Evolutionary conservation across 1,140 invertebrate species (phyloP).

Genomic region (Pseudomyrmex cubaensis): DNA sequence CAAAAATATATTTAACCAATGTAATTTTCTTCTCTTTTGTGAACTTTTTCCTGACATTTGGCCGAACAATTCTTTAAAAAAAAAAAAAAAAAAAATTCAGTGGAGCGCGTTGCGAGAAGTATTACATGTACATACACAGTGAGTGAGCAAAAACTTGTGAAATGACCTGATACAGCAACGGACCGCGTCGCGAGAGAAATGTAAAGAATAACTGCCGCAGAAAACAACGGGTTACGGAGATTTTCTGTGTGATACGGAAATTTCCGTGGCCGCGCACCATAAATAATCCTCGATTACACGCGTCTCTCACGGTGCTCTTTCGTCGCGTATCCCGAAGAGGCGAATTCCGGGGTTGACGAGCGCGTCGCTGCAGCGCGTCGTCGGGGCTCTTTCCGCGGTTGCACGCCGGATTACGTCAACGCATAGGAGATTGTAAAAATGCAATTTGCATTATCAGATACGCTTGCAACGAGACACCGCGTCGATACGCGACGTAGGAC

Average conservation of each 20-base stretch:
- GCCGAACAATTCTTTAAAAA: too few relatives aligned
- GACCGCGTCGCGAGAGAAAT: slow-evolving; percentile 4
- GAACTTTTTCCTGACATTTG: too few relatives aligned
- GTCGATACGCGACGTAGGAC: slow-evolving; percentile 21
- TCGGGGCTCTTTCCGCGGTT: slow-evolving; percentile 52
- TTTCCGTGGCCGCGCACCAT: slow-evolving; percentile 36
- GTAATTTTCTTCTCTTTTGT: too few relatives aligned
- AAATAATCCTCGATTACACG: slow-evolving; percentile 60
- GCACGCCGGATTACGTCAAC: slow-evolving; percentile 55
- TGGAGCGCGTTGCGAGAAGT: too few relatives aligned
- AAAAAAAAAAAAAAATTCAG: too few relatives aligned
- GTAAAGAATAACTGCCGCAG: slow-evolving; percentile 33
- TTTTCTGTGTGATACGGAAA: slow-evolving; percentile 41
- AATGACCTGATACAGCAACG: not conserved
- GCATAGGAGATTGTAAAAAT: slow-evolving; percentile 51
- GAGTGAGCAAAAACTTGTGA: too few relatives aligned
- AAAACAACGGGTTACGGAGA: slow-evolving; percentile 38
- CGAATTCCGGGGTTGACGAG: slow-evolving; percentile 57
- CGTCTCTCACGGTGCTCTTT: slow-evolving; percentile 50
- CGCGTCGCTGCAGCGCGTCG: too few relatives aligned
- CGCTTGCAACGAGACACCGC: slow-evolving; percentile 21
- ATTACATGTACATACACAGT: too few relatives aligned
- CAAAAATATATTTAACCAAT: too few relatives aligned
- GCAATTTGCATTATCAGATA: slow-evolving; percentile 58
- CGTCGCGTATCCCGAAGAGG: slow-evolving; percentile 21